phyloP scores from a whole-genome alignment of 2,888 invertebrate genomes.

The Philereme transversata region DNA sequence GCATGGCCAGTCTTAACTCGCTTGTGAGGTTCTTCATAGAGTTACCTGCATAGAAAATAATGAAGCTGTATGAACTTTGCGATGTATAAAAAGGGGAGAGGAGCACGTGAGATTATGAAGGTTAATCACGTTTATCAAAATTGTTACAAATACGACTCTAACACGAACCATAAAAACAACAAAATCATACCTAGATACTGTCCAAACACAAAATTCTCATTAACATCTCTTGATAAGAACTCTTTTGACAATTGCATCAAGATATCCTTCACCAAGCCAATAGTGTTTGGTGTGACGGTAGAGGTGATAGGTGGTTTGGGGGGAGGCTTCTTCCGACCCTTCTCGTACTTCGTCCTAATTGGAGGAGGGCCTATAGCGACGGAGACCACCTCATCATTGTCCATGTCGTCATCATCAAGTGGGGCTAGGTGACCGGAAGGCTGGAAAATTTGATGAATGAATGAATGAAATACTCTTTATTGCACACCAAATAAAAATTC shows the following conservation, averaged over 20 bases:
- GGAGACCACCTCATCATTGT: constrained; percentile 73
- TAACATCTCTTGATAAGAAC: constrained; percentile 61
- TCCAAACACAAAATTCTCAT: constrained; percentile 78
- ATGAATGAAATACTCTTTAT: too few relatives aligned
- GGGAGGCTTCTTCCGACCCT: constrained; percentile 50
- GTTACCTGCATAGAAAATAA: constrained; percentile 40
- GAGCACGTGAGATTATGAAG: too few relatives aligned
- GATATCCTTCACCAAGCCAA: constrained; percentile 61
- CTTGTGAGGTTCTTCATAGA: constrained; percentile 67
- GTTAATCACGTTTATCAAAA: too few relatives aligned
- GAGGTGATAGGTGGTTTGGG: constrained; percentile 15
- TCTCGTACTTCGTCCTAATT: constrained; percentile 65
- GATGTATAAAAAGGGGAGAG: too few relatives aligned
- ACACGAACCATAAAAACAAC: not conserved
- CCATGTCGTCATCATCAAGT: constrained; percentile 72
- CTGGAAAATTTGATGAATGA: constrained; percentile 43
- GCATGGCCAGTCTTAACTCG: constrained; percentile 62
- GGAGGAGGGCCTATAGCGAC: constrained; percentile 75
- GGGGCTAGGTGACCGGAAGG: constrained; percentile 71
- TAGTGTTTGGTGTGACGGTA: constrained; percentile 39
- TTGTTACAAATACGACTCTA: too few relatives aligned
- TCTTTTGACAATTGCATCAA: constrained; percentile 65
- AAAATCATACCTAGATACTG: constrained; percentile 57
- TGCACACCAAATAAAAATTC: too few relatives aligned
- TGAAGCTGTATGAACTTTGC: too few relatives aligned